A percentile compares a stretch with the other conserved stretches of the same genome.
Evolutionary conservation across 2,797 vertebrate species (phyloP).

Genomic region (Luscinia megarhynchos): DNA sequence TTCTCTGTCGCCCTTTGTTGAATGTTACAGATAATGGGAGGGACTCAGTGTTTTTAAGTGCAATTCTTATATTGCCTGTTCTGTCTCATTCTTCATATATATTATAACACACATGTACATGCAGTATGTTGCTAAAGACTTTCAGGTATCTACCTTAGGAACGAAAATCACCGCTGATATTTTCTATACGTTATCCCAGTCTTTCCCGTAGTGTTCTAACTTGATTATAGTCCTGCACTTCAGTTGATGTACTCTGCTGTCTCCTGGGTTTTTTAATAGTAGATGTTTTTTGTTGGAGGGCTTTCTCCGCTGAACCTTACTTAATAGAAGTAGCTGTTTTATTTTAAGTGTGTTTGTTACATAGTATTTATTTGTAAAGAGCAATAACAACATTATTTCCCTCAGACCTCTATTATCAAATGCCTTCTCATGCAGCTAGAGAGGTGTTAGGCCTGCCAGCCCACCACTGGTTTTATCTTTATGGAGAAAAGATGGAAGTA

Average conservation of each 20-base stretch:
- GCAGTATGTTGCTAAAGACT: neutral
- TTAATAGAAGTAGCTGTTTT: neutral
- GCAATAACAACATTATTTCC: neutral
- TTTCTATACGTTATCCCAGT: neutral
- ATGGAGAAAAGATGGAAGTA: neutral
- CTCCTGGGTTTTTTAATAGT: neutral
- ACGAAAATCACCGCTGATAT: neutral
- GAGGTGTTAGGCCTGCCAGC: neutral
- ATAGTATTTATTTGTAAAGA: neutral
- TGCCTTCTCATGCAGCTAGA: neutral
- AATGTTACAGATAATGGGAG: neutral
- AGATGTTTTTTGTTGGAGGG: neutral
- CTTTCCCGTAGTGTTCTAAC: neutral
- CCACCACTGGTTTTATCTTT: neutral
- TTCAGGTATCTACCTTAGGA: neutral
- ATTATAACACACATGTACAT: neutral
- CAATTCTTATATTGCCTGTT: neutral
- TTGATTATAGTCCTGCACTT: neutral
- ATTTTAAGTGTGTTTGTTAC: neutral
- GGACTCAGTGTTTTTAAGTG: neutral
- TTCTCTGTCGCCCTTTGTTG: neutral
- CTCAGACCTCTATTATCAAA: neutral
- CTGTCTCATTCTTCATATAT: neutral
- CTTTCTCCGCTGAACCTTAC: neutral
- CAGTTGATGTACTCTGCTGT: neutral